These are phyloP conservation scores for Gymnosoma rotundatum DNA, from an alignment of 2,888 invertebrate genomes.

Conservation along the genomic window DNA sequence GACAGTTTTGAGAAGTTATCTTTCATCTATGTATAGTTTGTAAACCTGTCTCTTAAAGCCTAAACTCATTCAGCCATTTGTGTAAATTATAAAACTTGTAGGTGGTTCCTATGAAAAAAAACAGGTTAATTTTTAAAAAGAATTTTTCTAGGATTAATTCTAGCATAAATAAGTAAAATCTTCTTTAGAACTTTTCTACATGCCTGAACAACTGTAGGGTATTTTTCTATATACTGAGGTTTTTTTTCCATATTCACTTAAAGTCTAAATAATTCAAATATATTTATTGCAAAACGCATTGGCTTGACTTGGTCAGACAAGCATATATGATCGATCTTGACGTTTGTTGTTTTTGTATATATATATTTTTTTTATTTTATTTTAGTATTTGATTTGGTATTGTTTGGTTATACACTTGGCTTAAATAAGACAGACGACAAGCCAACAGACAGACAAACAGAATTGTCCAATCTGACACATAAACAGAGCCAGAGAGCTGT, in stretches of 20 bases:
- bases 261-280: constrained; percentile 58
- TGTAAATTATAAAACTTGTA: too few species aligned
- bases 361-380: constrained; percentile 14
- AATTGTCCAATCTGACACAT: constrained; percentile 18
- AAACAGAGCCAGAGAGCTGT: constrained; percentile 25
- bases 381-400: constrained; percentile 54
- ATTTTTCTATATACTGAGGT: neutral
- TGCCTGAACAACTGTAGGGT: constrained; percentile 34
- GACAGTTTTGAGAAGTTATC: too few species aligned
- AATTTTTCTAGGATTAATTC: too few species aligned
- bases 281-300: constrained; percentile 68
- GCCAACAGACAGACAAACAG: neutral
- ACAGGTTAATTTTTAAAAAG: too few species aligned
- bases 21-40: too few species aligned
- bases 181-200: neutral
- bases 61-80: too few species aligned
- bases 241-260: constrained; percentile 12
- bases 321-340: constrained; percentile 71
- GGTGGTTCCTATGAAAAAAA: too few species aligned
- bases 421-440: constrained; percentile 47
- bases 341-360: constrained; percentile 61
- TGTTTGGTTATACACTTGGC: constrained; percentile 60
- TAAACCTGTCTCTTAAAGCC: too few species aligned
- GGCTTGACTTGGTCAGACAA: constrained; percentile 70
- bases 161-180: neutral